Base-by-base conservation (phyloP, 1,140 invertebrate genomes). In the Conus betulinus region DNA sequence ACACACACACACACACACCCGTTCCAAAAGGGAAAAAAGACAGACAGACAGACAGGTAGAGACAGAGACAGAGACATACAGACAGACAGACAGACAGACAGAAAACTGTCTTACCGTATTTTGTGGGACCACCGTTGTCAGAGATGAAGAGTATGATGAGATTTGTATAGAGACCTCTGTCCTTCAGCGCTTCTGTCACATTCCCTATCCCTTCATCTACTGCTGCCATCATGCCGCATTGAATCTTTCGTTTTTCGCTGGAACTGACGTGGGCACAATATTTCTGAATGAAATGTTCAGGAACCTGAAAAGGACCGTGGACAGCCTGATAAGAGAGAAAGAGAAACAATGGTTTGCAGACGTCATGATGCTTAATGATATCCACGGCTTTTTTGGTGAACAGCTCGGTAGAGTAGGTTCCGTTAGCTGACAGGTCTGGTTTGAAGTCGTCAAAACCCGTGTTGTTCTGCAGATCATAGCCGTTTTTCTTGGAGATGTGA, bases 221-320 rank as follows among this genome's bases (percentile, higher is more conserved):
- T 11, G 92, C 92, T 15, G 91, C 90, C 1, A 90, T 91, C 92
- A 93, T 93, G 23, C 90, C 92, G n/a, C 71, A 85, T 4, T 27
- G 84, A n/a, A 0, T 3, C 4, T 39, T n/a, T n/a, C 84, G 84
- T n/a, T n/a, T 27, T 2, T 8, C 15, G 78, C 60, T 23, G 0
- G 7, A 11, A 20, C 17, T 85, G 84, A 85, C 84, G 84, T 85
- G 5, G 15, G 84, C 20, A 23, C 84, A 85, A 11, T 57, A 71
- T 25, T 74, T 20, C 57, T 11, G 88, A 78, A 89, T 88, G 89
- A 94, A 94, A 23, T 89, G 88, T 23, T 91, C 71, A 8, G 94
- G 94, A 3, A 95, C 94, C 90, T 95, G 86, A 2, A 91, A 60
- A 17, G 92, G 92, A 0, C 82, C 76, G 78, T 92, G 92, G 15